phyloP scores from a whole-genome alignment of 1,140 invertebrate species.

The Leptinotarsa lineolata region DNA sequence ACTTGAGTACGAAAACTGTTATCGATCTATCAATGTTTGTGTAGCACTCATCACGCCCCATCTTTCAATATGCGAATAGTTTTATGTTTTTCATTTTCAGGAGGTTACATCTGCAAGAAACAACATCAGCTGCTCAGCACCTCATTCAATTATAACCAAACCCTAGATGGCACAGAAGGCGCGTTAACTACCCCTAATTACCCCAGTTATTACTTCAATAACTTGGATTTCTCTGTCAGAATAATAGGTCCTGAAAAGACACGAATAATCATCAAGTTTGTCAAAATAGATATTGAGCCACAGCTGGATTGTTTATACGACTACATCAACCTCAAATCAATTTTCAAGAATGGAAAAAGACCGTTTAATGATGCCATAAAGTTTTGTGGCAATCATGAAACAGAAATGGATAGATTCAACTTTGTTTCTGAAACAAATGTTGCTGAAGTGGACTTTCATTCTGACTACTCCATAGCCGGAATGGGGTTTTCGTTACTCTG shows the following conservation, averaged over 20 bases:
- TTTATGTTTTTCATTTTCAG: constrained; percentile 50
- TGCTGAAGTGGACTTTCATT: constrained; percentile 67
- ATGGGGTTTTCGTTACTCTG: constrained; percentile 69
- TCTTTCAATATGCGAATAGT: neutral
- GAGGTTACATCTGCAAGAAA: constrained; percentile 63
- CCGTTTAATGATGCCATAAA: constrained; percentile 47
- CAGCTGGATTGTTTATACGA: constrained; percentile 79
- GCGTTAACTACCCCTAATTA: constrained; percentile 66
- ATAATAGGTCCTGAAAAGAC: constrained; percentile 65
- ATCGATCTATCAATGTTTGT: neutral
- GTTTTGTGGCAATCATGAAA: constrained; percentile 63
- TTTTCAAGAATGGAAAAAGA: constrained; percentile 33
- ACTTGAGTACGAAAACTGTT: neutral
- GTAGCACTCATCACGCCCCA: neutral
- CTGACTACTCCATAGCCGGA: constrained; percentile 70
- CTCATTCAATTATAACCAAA: constrained; percentile 56
- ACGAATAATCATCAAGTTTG: constrained; percentile 68
- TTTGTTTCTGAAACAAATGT: constrained; percentile 66
- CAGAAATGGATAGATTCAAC: constrained; percentile 62
- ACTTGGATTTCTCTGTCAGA: constrained; percentile 68
- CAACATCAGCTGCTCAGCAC: constrained; percentile 42
- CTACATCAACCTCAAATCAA: constrained; percentile 63
- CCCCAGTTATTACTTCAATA: constrained; percentile 69
- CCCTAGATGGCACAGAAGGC: constrained; percentile 61
- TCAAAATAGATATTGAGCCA: constrained; percentile 70